Percentiles rank a stretch among this genome's conserved stretches.
Conservation (phyloP, 2,888 invertebrate species). For the Patella caerulea region DNA sequence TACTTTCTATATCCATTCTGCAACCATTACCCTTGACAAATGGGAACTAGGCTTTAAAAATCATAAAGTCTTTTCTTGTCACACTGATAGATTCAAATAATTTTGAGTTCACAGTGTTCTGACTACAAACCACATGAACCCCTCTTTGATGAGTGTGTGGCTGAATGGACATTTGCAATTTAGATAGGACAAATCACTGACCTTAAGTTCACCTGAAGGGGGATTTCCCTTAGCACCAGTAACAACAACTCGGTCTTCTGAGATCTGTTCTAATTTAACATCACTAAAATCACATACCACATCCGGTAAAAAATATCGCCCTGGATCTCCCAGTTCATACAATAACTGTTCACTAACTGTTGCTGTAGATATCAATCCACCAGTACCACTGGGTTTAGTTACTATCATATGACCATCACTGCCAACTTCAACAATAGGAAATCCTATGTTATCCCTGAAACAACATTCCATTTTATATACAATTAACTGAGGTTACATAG, state of each 20-base stretch:
- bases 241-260: constrained; percentile 67
- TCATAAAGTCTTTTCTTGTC: no score
- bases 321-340: constrained; percentile 74
- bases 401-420: constrained; percentile 70
- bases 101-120: no score
- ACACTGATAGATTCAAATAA: neutral
- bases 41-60: no score
- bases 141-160: no score
- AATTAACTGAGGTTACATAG: no score
- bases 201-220: constrained; percentile 72
- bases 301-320: constrained; percentile 73
- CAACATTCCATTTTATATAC: neutral
- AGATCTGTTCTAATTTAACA: constrained; percentile 65
- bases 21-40: no score
- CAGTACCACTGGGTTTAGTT: constrained; percentile 73
- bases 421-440: constrained; percentile 73
- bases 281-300: constrained; percentile 73
- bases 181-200: constrained; percentile 33
- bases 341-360: constrained; percentile 73
- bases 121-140: no score
- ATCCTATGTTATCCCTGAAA: constrained; percentile 72
- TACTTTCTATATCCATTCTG: no score
- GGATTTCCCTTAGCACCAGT: constrained; percentile 71
- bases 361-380: constrained; percentile 72
- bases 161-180: no score